These are phyloP conservation scores for Paramormyrops kingsleyae DNA, from an alignment of 2,113 vertebrate species.

Conservation along the genomic window DNA sequence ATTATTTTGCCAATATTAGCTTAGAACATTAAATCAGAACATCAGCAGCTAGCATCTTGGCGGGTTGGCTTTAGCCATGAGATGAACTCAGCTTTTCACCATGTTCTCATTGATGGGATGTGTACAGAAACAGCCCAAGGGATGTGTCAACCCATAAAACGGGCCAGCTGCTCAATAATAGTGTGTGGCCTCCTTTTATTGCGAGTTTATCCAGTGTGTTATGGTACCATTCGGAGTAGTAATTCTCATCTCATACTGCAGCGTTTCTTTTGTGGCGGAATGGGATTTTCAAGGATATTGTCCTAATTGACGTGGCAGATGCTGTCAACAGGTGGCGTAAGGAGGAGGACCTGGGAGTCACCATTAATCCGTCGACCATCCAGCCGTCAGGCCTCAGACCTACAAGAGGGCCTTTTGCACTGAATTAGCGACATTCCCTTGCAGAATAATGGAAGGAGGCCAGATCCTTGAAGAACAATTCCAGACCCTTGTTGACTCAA, in stretches of 20 bases:
- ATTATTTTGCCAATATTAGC: not conserved
- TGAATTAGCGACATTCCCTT: not conserved
- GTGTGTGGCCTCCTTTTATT: not conserved
- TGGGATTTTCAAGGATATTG: not conserved
- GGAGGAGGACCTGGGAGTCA: not conserved
- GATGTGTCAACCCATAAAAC: not conserved
- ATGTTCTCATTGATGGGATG: not conserved
- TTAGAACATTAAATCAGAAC: not conserved
- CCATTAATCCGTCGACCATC: not conserved
- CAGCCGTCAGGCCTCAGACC: not conserved
- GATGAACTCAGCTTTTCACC: not conserved
- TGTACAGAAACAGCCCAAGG: not conserved
- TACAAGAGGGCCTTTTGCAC: not conserved
- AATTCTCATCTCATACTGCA: not conserved
- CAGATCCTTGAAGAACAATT: not conserved
- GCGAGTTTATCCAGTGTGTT: not conserved
- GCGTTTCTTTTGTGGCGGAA: not conserved
- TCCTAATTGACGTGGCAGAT: not conserved
- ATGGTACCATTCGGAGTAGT: not conserved
- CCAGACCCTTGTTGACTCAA: not conserved
- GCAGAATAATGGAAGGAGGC: not conserved
- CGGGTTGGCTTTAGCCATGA: not conserved
- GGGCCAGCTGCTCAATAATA: no score
- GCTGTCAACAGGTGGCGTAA: constrained; percentile 1
- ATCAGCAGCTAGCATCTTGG: not conserved